phyloP scores from a whole-genome alignment of 2,113 vertebrate genomes.

The Equus quagga region DNA sequence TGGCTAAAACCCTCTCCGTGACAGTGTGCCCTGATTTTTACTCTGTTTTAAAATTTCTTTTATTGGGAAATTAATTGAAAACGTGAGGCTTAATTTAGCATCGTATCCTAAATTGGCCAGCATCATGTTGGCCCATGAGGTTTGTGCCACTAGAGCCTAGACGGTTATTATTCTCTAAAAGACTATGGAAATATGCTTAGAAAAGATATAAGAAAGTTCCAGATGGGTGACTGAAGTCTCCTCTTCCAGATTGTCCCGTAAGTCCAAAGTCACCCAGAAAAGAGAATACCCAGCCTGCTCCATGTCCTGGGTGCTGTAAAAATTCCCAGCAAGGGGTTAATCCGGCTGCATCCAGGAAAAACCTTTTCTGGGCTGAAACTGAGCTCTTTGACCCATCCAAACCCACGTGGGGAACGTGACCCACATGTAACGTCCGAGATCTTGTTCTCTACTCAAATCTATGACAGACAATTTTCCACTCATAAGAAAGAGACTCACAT shows the following conservation, averaged over 20 bases:
- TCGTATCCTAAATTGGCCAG: not conserved
- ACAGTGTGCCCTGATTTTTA: rapidly evolving
- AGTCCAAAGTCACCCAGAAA: not conserved
- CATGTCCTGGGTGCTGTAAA: not conserved
- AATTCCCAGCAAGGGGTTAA: not conserved
- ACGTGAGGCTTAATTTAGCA: not conserved
- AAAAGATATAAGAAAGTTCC: not conserved
- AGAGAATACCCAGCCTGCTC: not conserved
- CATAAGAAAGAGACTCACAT: not conserved
- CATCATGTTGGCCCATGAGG: rapidly evolving
- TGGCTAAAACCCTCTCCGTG: not conserved
- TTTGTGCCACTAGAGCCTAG: not conserved
- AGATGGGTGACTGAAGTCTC: not conserved
- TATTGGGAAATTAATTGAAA: not conserved
- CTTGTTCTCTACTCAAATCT: not conserved
- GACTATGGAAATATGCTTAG: rapidly evolving
- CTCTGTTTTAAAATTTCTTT: not conserved
- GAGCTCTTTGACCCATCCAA: not conserved
- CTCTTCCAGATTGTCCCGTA: not conserved
- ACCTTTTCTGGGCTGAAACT: not conserved
- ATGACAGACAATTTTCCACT: not conserved
- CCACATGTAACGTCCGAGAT: not conserved
- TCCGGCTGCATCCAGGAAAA: rapidly evolving
- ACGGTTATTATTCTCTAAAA: not conserved
- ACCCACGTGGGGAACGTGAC: rapidly evolving